These are phyloP conservation scores for Python bivittatus DNA, from an alignment of 2,113 vertebrate species.

Conservation along the genomic window DNA sequence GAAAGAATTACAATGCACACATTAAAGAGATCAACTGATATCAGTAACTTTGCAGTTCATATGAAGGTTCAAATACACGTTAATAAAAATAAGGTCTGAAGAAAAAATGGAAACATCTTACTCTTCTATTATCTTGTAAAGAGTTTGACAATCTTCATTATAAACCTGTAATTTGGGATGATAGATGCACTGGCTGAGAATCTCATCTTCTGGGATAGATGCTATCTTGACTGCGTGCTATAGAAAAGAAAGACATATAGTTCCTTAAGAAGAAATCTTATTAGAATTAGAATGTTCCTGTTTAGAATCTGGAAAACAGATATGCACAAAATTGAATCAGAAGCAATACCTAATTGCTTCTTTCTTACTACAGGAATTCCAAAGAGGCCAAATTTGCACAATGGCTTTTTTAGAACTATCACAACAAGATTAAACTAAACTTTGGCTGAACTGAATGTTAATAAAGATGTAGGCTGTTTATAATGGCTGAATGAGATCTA, in stretches of 20 bases:
- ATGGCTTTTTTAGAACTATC: neutral
- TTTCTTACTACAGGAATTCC: neutral
- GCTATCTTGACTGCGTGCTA: slow-evolving; percentile 73
- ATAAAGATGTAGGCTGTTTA: neutral
- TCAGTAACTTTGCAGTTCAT: neutral
- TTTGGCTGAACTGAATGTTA: neutral
- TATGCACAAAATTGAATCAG: neutral
- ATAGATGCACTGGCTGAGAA: slow-evolving; percentile 80
- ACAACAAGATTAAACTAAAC: neutral
- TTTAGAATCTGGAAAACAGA: slow-evolving; percentile 27
- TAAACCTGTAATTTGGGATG: slow-evolving; percentile 85
- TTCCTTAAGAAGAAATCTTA: neutral
- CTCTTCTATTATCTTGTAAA: slow-evolving; percentile 80
- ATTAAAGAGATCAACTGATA: neutral
- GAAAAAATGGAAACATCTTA: slow-evolving; percentile 62
- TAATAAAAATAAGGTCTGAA: neutral
- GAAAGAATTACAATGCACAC: neutral
- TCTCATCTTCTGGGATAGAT: slow-evolving; percentile 71
- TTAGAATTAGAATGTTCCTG: neutral
- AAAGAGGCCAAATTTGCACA: neutral
- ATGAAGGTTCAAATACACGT: neutral
- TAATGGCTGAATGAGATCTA: neutral
- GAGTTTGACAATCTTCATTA: slow-evolving; percentile 77
- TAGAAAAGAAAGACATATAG: neutral
- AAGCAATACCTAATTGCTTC: neutral